Conservation (phyloP, 1,140 invertebrate species). For the Bombus pascuorum region DNA sequence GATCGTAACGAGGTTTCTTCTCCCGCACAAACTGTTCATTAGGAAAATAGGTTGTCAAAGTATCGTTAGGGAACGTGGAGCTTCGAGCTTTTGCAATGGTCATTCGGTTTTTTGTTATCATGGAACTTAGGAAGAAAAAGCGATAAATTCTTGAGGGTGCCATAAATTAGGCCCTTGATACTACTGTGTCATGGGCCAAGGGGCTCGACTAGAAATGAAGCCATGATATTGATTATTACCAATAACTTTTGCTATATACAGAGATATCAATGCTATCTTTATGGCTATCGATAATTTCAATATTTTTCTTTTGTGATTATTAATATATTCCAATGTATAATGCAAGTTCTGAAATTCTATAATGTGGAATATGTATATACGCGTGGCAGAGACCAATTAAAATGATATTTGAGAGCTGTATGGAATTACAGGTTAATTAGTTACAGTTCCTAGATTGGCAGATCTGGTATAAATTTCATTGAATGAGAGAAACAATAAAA, state of each 20-base stretch:
- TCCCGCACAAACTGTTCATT: no score
- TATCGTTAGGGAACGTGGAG: background rate
- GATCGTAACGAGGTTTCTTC: background rate
- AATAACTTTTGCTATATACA: background rate
- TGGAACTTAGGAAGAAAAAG: background rate
- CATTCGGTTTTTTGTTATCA: background rate
- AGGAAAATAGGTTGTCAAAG: background rate
- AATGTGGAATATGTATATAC: no score
- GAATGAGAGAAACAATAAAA: no score
- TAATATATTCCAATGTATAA: background rate
- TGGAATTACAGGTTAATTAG: no score
- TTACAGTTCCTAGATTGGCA: no score
- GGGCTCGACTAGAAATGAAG: background rate
- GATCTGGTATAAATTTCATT: no score
- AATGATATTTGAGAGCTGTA: no score
- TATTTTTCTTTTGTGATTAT: background rate
- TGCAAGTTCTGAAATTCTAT: no score
- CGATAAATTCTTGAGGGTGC: background rate
- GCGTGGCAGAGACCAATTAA: no score
- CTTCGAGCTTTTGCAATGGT: background rate
- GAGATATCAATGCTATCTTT: background rate
- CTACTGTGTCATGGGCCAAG: background rate
- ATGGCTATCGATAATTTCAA: background rate
- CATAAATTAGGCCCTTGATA: background rate
- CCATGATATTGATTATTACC: background rate